phyloP scores from a whole-genome alignment of 1,140 invertebrate species.

The Drosophila kohkoa region DNA sequence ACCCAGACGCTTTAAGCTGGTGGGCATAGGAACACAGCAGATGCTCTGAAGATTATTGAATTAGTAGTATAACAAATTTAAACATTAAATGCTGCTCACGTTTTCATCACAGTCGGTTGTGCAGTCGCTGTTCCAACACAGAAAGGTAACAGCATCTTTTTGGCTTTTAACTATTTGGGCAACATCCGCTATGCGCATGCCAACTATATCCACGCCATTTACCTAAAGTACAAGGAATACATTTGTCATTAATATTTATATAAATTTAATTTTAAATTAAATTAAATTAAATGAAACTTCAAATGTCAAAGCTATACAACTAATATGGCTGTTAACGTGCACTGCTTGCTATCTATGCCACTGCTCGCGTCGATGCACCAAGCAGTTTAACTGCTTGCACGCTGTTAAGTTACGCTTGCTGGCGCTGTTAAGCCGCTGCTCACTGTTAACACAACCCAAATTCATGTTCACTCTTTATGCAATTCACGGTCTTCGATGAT shows the following conservation, averaged over 20 bases:
- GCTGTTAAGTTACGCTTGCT: constrained; percentile 9
- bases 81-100: constrained; percentile 61
- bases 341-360: constrained; percentile 9
- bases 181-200: constrained; percentile 87
- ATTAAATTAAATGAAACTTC: background rate
- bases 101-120: constrained; percentile 85
- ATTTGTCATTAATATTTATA: background rate
- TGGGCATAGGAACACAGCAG: constrained; percentile 86
- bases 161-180: constrained; percentile 86
- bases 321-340: background rate
- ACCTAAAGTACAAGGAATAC: constrained; percentile 72
- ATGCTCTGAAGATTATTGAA: constrained; percentile 63
- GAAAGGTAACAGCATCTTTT: constrained; percentile 81
- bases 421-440: constrained; percentile 21
- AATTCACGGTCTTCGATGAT: constrained; percentile 22
- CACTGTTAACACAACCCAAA: constrained; percentile 16
- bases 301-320: too few relatives aligned
- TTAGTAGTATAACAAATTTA: background rate
- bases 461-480: constrained; percentile 6
- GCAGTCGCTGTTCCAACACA: constrained; percentile 85
- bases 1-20: constrained; percentile 85
- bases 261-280: background rate
- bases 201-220: constrained; percentile 87
- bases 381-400: constrained; percentile 41
- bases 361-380: background rate